Base-by-base conservation (phyloP, 2,888 invertebrate species). In the Ferrisia virgata region DNA sequence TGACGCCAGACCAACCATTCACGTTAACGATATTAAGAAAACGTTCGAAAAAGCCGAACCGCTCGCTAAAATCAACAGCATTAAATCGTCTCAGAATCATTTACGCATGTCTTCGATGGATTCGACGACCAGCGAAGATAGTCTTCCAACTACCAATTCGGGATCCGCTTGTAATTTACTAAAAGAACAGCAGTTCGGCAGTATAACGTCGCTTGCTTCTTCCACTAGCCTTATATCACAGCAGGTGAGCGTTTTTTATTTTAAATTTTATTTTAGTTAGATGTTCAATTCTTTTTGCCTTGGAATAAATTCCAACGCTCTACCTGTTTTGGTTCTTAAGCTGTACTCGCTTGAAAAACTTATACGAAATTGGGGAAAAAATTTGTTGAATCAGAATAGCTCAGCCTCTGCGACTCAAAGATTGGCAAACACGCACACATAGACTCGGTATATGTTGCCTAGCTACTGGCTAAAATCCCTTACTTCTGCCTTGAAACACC, bases 151-250 rank as follows among this genome's bases (percentile, higher is more conserved):
- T 33, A 58, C 79, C 43, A 28, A 18, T 64, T 88, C 88, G 85
- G 88, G 88, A 15, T 88, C 88, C 4, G 87, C 87, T 40, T 87
- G 87, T 78, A 88, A 88, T 85, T 53, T 85, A 13, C 87, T 87
- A 85, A 88, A 88, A 84, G 89, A 89, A 86, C 89, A 89, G 40
- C 91, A 90, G 86, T 91, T 91, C 86, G 91, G 91, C 9, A 91
- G 91, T 86, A 91, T 91, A 86, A 91, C 91, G 18, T 91, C 91
- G 0, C 87, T 91, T 39, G 91, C 91, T 0, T 91, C 91, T 15
- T 90, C 91, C 64, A 91, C 91, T 13, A 91, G 91, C 86, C 88
- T 91, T 39, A 91, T 91, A 86, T 91, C 91, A 8, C 91, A 91
- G 85, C 91, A 91, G 88, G 89, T 89, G 87, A 87, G 86, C 85